A percentile compares a stretch with the other conserved stretches of the same genome.
Conservation (phyloP, 2,888 invertebrate genomes). For the Therioaphis trifolii region DNA sequence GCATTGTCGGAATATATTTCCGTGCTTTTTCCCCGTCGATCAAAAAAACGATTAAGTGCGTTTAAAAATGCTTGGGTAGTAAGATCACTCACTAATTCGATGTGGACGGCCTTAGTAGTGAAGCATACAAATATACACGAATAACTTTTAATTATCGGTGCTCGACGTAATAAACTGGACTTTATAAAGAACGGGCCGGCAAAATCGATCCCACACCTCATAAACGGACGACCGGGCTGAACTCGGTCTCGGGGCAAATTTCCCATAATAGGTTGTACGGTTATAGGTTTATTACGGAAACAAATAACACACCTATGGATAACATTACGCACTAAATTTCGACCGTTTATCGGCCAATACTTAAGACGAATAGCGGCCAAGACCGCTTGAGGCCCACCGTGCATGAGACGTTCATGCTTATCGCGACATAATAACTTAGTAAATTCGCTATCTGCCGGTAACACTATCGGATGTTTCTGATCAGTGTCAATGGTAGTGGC, state of each 20-base stretch:
- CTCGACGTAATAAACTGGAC: too few species aligned
- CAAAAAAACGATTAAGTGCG: slow-evolving; percentile 65
- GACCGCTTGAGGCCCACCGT: not conserved
- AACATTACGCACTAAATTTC: not conserved
- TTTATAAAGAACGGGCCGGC: not conserved
- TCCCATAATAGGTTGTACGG: slow-evolving; percentile 62
- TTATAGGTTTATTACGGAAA: not conserved
- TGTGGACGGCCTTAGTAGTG: slow-evolving; percentile 65
- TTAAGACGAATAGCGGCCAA: not conserved
- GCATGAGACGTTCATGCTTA: not conserved
- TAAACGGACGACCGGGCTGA: slow-evolving; percentile 61
- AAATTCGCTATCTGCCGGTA: not conserved
- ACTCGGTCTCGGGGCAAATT: slow-evolving; percentile 64
- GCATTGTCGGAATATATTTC: not conserved
- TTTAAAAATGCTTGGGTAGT: too few species aligned
- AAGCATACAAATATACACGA: too few species aligned
- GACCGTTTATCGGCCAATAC: not conserved
- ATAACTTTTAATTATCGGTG: too few species aligned
- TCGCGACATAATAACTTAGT: not conserved
- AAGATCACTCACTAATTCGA: slow-evolving; percentile 66
- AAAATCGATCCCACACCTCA: not conserved
- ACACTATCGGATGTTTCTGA: not conserved
- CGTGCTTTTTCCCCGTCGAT: slow-evolving; percentile 65
- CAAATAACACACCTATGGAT: not conserved
- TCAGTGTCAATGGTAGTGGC: too few species aligned